Evolutionary conservation across 2,113 vertebrate species (phyloP), one percentile per base, ranked within the genome.

Genomic region (Saguinus midas): DNA sequence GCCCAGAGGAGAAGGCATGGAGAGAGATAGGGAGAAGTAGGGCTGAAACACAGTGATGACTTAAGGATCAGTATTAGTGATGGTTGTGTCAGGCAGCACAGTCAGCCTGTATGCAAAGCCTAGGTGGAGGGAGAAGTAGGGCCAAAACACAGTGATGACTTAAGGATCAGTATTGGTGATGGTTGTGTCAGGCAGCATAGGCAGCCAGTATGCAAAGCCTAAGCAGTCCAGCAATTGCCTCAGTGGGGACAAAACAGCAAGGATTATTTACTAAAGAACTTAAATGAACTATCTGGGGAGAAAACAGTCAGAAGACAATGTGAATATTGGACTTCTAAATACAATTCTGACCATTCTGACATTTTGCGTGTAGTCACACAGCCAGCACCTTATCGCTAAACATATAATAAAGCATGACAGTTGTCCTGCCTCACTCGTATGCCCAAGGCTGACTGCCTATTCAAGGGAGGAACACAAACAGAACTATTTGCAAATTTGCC

Each of bases 231-330:
- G 9, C 1, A 43, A 79, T 50, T n/a, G 32, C 7, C 4, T 9
- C n/a, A 43, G 1, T 52, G 18, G 32, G 21, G 0, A 0, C 0
- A 17, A 55, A 40, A 35, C 3, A 61, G 5, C 17, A 85, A 21
- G 12, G 1, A 3, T 25, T 90, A 32, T 84, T 84, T 58, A 79
- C 4, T 50, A 66, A 94, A 72, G 5, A 35, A 64, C 64, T 52
- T 50, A 72, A 91, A 78, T 86, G 45, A 91, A 23, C 12, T 55
- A 18, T 32, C 45, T 80, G 14, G 14, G 7, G 13, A 35, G 3
- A 27, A 68, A 92, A 29, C 4, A 29, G 6, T 68, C 87, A 68
- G 20, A 64, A 73, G 37, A 72, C 11, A 37, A 40, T 32, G 37
- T 75, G n/a, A 1, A 66, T 32, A 64, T 0, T 78, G 5, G 81